phyloP scores from a whole-genome alignment of 2,797 vertebrate species.

The Hippopotamyrus pictus region DNA sequence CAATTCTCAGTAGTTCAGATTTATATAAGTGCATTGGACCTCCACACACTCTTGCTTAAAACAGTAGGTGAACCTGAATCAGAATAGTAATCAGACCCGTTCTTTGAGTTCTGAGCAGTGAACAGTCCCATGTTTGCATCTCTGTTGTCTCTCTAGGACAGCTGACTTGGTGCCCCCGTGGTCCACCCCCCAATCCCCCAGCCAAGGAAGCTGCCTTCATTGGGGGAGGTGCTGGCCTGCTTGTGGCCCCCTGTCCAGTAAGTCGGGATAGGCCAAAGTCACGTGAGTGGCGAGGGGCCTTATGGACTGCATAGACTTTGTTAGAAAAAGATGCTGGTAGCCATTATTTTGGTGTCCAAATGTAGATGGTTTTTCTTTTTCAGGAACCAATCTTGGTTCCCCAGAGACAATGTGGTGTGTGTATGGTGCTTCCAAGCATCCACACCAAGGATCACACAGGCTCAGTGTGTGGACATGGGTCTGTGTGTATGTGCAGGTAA shows the following conservation, averaged over 20 bases:
- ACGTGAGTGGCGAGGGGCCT: background rate
- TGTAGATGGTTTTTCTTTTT: background rate
- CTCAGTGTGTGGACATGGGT: background rate
- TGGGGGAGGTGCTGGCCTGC: constrained; percentile 52
- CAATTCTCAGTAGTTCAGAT: background rate
- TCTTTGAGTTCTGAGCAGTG: background rate
- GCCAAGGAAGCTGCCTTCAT: constrained; percentile 48
- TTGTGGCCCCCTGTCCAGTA: constrained; percentile 43
- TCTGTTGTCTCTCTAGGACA: constrained; percentile 49
- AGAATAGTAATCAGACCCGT: background rate
- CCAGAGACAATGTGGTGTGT: background rate
- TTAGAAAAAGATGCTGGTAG: background rate
- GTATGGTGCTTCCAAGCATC: background rate
- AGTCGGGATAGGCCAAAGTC: constrained; percentile 38
- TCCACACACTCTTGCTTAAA: constrained; percentile 22
- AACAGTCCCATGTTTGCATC: background rate
- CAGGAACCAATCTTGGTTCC: background rate
- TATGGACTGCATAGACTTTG: background rate
- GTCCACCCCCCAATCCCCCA: constrained; percentile 23
- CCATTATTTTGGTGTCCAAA: background rate
- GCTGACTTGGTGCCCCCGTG: constrained; percentile 55
- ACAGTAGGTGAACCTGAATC: background rate
- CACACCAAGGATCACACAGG: background rate
- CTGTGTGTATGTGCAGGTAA: constrained; percentile 3
- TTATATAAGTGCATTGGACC: background rate